Conservation (phyloP, 2,888 invertebrate genomes). For the Sisyra nigra region DNA sequence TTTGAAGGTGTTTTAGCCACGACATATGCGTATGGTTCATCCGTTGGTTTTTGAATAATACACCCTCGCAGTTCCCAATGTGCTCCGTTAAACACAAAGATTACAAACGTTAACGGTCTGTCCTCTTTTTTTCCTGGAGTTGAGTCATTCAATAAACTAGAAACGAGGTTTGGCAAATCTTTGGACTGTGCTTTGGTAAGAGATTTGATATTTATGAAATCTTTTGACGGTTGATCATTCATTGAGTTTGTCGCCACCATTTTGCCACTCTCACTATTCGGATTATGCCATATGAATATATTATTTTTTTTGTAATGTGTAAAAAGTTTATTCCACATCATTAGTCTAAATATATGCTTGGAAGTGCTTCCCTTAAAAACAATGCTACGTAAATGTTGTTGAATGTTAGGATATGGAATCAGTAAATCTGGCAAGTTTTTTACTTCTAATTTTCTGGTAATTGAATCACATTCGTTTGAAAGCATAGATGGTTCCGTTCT, state of each 20-base stretch:
- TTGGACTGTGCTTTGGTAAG: background rate
- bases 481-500: conserved; percentile 2
- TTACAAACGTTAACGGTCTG: conserved; percentile 8
- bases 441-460: too few species aligned
- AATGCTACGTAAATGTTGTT: conserved; percentile 2
- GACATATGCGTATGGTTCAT: background rate
- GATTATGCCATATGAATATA: conserved; percentile 16
- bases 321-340: conserved; percentile 15
- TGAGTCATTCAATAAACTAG: conserved; percentile 8
- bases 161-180: conserved; percentile 11
- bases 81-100: conserved; percentile 11
- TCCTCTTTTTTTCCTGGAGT: conserved; percentile 6
- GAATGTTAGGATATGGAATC: conserved; percentile 4
- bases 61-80: conserved; percentile 12
- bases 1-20: background rate
- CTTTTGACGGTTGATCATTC: conserved; percentile 7
- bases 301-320: conserved; percentile 10
- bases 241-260: conserved; percentile 9
- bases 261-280: conserved; percentile 8
- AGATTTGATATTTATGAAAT: conserved; percentile 6
- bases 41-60: conserved; percentile 8
- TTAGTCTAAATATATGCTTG: conserved; percentile 10
- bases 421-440: conserved; percentile 7
- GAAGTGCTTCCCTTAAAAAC: conserved; percentile 1
- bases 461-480: too few species aligned